Percentiles rank a stretch among this genome's conserved stretches.
phyloP scores from a whole-genome alignment of 2,888 invertebrate species.

The Troides oblongomaculatus region DNA sequence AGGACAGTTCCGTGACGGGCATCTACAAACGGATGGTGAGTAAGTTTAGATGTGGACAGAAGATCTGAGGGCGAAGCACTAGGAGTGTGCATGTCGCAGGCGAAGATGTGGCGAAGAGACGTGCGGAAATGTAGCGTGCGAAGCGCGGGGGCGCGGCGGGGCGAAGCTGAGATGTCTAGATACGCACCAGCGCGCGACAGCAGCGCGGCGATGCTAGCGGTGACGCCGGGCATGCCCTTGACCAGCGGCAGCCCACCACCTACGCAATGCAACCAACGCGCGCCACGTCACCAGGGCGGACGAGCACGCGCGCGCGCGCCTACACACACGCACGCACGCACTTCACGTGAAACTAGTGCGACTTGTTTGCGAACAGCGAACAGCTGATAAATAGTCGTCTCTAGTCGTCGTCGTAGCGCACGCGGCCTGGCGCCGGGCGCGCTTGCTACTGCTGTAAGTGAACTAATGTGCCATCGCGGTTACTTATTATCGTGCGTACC shows the following conservation, averaged over 20 bases:
- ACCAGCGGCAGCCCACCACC: conserved; percentile 60
- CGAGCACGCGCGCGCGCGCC: background rate
- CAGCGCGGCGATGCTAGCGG: conserved; percentile 80
- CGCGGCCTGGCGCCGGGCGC: background rate
- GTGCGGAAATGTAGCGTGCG: too few relatives aligned
- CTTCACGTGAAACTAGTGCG: background rate
- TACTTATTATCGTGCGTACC: too few relatives aligned
- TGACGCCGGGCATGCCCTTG: conserved; percentile 77
- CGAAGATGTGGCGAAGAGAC: too few relatives aligned
- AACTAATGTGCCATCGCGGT: too few relatives aligned
- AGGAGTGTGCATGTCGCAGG: too few relatives aligned
- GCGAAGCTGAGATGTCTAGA: conserved; percentile 38
- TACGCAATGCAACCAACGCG: conserved; percentile 48
- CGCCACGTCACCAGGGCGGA: conserved; percentile 26
- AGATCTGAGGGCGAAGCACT: too few relatives aligned
- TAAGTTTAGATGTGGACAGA: too few relatives aligned
- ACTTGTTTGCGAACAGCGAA: background rate
- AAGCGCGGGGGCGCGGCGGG: background rate
- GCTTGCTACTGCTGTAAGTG: background rate
- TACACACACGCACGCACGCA: background rate
- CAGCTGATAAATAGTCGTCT: too few relatives aligned
- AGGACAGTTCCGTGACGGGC: too few relatives aligned
- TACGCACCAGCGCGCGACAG: conserved; percentile 87
- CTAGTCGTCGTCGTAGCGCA: background rate
- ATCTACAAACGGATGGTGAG: too few relatives aligned